Evolutionary conservation across 2,113 vertebrate genomes (phyloP).

Genomic region (Hyaena hyaena): DNA sequence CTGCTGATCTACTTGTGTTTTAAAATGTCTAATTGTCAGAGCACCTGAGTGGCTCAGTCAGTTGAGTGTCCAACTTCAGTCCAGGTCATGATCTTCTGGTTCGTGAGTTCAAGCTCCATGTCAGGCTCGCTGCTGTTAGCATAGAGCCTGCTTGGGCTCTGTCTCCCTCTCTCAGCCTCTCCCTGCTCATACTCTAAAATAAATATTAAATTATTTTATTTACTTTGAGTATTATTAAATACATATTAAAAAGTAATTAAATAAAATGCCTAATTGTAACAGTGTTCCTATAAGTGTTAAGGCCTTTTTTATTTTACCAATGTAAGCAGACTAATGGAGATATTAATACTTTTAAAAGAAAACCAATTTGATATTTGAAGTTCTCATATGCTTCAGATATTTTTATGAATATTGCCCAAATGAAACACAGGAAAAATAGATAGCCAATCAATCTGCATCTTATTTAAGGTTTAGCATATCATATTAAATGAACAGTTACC

Average conservation of each 20-base stretch:
- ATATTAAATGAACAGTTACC: neutral
- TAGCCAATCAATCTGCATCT: neutral
- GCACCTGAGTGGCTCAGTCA: no score
- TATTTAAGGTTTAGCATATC: neutral
- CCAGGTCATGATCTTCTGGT: no score
- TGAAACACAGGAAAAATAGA: neutral
- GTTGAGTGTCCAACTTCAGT: no score
- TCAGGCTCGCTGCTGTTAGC: no score
- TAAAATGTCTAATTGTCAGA: neutral
- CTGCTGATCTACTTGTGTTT: neutral
- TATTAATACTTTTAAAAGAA: conserved; percentile 33
- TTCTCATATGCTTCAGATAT: neutral
- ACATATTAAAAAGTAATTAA: no score
- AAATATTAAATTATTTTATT: no score
- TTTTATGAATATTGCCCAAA: neutral
- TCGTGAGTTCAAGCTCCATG: no score
- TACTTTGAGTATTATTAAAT: no score
- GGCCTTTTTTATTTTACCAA: neutral
- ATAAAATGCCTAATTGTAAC: neutral
- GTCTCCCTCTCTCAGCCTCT: no score
- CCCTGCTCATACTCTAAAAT: no score
- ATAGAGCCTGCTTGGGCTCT: no score
- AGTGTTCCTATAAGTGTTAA: neutral
- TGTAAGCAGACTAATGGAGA: neutral
- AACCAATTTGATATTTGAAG: neutral